Evolutionary conservation across 2,797 vertebrate genomes (phyloP), one percentile per base, ranked within the genome.

Genomic region (Remorina albescens): DNA sequence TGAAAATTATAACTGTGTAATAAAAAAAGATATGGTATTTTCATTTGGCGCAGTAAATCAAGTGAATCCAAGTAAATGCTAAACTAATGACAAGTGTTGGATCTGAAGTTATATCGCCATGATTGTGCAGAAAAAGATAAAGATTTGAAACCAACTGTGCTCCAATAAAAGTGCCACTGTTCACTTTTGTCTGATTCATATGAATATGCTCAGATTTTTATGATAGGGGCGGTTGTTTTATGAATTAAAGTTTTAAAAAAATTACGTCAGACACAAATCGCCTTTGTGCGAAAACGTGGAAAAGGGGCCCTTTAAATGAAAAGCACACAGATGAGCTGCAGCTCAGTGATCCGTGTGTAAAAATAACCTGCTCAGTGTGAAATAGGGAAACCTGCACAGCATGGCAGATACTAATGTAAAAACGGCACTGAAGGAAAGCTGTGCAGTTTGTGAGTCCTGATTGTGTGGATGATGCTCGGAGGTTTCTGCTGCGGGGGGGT

Each of bases 401-500:
- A 39, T 19, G 5, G 21, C 3, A 36, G 19, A 36, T 44, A 8
- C 8, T 19, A 15, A 42, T 7, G 8, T 44, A 18, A 21, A n/a
- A 47, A 47, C 21, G 21, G 23, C n/a, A 47, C n/a, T n/a, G n/a
- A n/a, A n/a, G n/a, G n/a, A n/a, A n/a, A n/a, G n/a, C n/a, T n/a
- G n/a, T n/a, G n/a, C n/a, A n/a, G n/a, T n/a, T n/a, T n/a, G n/a
- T n/a, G n/a, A n/a, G n/a, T n/a, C n/a, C n/a, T n/a, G n/a, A n/a
- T n/a, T 47, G 55, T 6, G 34, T 47, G 39, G 13, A 37, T 18
- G 39, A 6, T 18, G 39, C 16, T 37, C 21, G 73, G 53, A 51
- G 34, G 42, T 65, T 53, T 67, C 44, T 25, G 8, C 12, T 47
- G 25, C 6, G 6, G 72, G 76, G 80, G 77, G 87, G 74, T 67